A percentile compares a stretch with the other conserved stretches of the same genome.
Conservation (phyloP, 1,140 invertebrate species). For the Drosophila elegans region DNA sequence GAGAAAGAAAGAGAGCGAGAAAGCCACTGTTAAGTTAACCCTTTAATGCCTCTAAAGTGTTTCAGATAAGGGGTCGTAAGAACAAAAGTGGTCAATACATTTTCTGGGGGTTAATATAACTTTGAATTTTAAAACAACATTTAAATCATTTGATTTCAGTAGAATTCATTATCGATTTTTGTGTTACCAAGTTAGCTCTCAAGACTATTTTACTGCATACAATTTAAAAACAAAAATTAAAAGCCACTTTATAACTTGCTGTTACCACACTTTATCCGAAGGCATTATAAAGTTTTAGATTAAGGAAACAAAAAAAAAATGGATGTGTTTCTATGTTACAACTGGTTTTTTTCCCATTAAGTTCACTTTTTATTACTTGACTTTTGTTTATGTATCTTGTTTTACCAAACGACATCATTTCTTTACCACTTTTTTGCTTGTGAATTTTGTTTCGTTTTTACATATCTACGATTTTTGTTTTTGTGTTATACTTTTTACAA, state of each 20-base stretch:
- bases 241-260: neutral
- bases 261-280: neutral
- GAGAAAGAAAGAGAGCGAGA: conserved; percentile 11
- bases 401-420: conserved; percentile 7
- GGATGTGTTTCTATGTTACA: conserved; percentile 22
- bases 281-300: conserved; percentile 11
- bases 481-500: conserved; percentile 44
- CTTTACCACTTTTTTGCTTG: neutral
- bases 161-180: too few relatives aligned
- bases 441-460: conserved; percentile 48
- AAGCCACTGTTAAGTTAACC: conserved; percentile 4
- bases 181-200: neutral
- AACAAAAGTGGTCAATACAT: neutral
- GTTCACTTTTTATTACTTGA: conserved; percentile 23
- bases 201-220: neutral
- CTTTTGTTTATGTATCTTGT: conserved; percentile 19
- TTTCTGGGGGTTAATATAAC: neutral
- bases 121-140: too few relatives aligned
- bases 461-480: conserved; percentile 50
- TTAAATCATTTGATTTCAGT: too few relatives aligned
- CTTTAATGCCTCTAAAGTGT: conserved; percentile 6
- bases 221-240: neutral
- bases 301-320: conserved; percentile 1
- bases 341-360: conserved; percentile 11
- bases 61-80: neutral